These are phyloP conservation scores for Fulmarus glacialis DNA, from an alignment of 2,113 vertebrate genomes.

Conservation along the genomic window DNA sequence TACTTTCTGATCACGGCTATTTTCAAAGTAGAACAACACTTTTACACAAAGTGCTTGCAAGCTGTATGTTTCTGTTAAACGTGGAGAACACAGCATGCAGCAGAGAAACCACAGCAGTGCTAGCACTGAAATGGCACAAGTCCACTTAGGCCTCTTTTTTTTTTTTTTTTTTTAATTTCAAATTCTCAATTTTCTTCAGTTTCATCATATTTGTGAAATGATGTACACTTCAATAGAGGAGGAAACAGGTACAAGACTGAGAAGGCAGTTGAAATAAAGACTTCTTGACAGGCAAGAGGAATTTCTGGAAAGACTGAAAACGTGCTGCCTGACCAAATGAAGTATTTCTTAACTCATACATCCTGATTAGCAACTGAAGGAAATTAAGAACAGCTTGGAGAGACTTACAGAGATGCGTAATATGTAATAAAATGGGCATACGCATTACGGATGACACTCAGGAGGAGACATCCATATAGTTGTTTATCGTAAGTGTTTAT, in stretches of 20 bases:
- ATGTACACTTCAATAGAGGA: background rate
- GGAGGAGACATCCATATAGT: background rate
- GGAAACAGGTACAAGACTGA: background rate
- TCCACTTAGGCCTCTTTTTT: background rate
- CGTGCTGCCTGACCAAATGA: background rate
- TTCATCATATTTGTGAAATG: background rate
- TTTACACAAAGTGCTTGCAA: background rate
- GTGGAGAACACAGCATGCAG: background rate
- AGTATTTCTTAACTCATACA: background rate
- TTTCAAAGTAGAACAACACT: background rate
- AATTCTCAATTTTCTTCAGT: background rate
- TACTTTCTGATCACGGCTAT: background rate
- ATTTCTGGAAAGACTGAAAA: background rate
- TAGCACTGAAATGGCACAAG: background rate
- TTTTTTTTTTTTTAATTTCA: background rate
- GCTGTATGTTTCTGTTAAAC: accelerated
- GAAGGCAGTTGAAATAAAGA: background rate
- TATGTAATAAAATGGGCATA: background rate
- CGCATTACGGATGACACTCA: background rate
- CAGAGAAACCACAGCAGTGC: background rate
- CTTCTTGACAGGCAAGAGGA: background rate
- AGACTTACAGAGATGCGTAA: background rate
- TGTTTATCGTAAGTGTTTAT: background rate
- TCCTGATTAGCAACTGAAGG: background rate
- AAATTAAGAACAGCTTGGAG: background rate